Percentiles rank a stretch among this genome's conserved stretches.
These are phyloP conservation scores for Ataeniobius toweri DNA, from an alignment of 2,797 vertebrate species.

Conservation along the genomic window DNA sequence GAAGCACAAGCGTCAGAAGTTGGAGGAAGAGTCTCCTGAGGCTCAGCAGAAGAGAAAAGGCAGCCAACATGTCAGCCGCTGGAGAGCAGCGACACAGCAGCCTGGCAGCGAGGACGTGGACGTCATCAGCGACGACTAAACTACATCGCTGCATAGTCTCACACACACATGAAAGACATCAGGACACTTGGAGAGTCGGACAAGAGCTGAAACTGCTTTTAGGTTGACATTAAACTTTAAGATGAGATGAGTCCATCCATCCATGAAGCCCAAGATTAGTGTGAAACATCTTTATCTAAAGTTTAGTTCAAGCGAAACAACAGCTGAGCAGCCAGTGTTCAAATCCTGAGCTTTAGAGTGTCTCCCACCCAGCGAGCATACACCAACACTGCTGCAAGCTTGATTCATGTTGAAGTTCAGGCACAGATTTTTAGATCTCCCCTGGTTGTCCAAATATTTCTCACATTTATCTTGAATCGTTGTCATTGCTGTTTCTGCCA, in stretches of 20 bases:
- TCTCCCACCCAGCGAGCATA: neutral
- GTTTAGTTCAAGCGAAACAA: neutral
- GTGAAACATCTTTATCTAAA: neutral
- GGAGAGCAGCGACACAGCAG: constrained; percentile 85
- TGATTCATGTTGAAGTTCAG: neutral
- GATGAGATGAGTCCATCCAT: neutral
- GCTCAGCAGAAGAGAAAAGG: constrained; percentile 85
- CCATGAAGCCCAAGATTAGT: no score
- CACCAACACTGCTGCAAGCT: neutral
- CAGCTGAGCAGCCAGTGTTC: neutral
- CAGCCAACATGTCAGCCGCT: constrained; percentile 85
- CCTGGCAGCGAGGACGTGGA: constrained; percentile 80
- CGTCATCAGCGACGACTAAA: constrained; percentile 83
- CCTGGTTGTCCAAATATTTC: neutral
- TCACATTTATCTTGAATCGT: neutral
- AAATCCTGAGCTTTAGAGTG: neutral
- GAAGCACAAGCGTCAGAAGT: constrained; percentile 88
- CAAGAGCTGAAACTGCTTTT: neutral
- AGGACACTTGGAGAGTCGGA: neutral
- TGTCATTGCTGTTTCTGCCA: neutral
- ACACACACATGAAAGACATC: neutral
- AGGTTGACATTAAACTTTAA: neutral
- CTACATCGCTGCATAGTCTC: constrained; percentile 50
- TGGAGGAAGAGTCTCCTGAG: constrained; percentile 87
- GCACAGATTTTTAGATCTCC: neutral